Evolutionary conservation across 2,888 invertebrate genomes (phyloP).

Genomic region (Vesta saturnalis): DNA sequence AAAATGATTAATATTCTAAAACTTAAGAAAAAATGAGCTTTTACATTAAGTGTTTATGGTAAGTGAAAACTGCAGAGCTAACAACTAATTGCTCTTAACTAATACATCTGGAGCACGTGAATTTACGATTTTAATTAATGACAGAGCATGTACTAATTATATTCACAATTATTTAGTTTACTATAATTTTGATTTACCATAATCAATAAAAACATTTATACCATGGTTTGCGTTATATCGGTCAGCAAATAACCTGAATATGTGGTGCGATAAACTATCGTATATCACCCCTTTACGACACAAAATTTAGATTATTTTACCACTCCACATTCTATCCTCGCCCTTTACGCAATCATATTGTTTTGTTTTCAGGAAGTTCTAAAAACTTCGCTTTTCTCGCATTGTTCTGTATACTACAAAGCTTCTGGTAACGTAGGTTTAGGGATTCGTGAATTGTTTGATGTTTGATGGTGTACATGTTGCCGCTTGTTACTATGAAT

Average conservation of each 20-base stretch:
- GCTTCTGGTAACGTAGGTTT: conserved; percentile 9
- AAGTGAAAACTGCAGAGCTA: not conserved
- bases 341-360: conserved; percentile 27
- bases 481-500: conserved; percentile 27
- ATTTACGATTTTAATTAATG: not conserved
- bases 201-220: conserved; percentile 12
- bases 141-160: not conserved
- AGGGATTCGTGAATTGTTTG: conserved; percentile 22
- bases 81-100: not conserved
- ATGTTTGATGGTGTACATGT: conserved; percentile 24
- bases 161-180: not conserved
- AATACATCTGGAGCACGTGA: not conserved
- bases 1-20: not conserved
- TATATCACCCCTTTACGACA: conserved; percentile 30
- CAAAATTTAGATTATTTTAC: conserved; percentile 34
- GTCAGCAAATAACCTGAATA: conserved; percentile 31
- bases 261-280: conserved; percentile 28
- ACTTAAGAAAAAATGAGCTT: not conserved
- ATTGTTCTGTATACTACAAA: not conserved
- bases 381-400: conserved; percentile 5
- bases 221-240: conserved; percentile 22
- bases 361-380: conserved; percentile 12
- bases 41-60: not conserved
- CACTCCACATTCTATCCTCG: conserved; percentile 27
- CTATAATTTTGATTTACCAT: conserved; percentile 4